phyloP scores from a whole-genome alignment of 2,888 invertebrate genomes.

The Eupeodes luniger region DNA sequence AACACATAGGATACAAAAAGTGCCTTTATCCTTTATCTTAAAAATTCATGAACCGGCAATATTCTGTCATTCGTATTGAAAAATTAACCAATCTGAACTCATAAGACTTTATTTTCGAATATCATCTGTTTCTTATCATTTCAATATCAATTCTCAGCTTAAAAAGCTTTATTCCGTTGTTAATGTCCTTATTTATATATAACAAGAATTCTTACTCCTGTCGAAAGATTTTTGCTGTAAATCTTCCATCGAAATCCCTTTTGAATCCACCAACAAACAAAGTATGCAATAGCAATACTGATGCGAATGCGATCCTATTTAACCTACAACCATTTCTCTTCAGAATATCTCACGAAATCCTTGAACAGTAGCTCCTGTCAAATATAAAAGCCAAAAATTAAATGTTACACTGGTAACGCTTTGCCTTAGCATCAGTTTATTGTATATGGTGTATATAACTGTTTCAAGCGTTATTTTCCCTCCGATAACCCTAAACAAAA shows the following conservation, averaged over 20 bases:
- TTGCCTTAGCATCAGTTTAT: neutral
- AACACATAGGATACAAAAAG: too few relatives aligned
- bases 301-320: too few relatives aligned
- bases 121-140: conserved; percentile 10
- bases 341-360: conserved; percentile 61
- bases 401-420: conserved; percentile 53
- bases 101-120: neutral
- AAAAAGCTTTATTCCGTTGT: conserved; percentile 30
- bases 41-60: neutral
- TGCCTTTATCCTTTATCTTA: too few relatives aligned
- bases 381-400: conserved; percentile 67
- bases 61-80: neutral
- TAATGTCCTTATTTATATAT: neutral
- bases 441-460: neutral
- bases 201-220: conserved; percentile 43
- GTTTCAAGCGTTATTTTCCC: neutral
- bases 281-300: too few relatives aligned
- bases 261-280: conserved; percentile 42
- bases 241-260: conserved; percentile 60
- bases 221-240: conserved; percentile 46
- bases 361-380: conserved; percentile 71
- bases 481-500: neutral
- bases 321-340: conserved; percentile 13
- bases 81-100: neutral
- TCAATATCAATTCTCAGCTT: conserved; percentile 24